These are phyloP conservation scores for Antrozous pallidus DNA, from an alignment of 2,797 vertebrate species.

Conservation along the genomic window DNA sequence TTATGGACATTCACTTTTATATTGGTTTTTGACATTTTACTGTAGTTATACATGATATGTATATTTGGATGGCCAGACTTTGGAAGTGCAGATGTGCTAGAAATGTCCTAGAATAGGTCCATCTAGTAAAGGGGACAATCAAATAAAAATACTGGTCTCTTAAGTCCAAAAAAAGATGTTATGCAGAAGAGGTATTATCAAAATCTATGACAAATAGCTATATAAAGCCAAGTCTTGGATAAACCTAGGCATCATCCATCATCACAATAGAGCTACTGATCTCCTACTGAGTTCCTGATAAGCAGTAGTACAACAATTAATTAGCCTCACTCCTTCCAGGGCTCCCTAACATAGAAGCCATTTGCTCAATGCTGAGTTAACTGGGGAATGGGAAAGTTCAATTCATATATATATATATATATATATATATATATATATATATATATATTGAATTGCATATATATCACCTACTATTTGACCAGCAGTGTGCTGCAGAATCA, in stretches of 20 bases:
- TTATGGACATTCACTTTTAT: not conserved
- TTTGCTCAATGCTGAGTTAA: not conserved
- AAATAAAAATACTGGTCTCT: not conserved
- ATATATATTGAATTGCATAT: not conserved
- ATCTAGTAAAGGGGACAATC: not conserved
- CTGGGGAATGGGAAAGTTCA: not conserved
- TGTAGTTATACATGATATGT: not conserved
- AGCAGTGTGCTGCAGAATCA: not conserved
- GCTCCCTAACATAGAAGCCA: not conserved
- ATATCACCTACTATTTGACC: not conserved
- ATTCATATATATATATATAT: not conserved
- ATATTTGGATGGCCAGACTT: not conserved
- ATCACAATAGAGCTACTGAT: constrained; percentile 46
- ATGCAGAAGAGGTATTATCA: constrained; percentile 54
- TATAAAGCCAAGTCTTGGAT: constrained; percentile 57
- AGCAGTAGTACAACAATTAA: constrained; percentile 34
- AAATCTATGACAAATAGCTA: constrained; percentile 64
- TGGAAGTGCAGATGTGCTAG: not conserved
- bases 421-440: not conserved
- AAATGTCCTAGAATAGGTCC: not conserved
- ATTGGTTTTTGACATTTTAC: not conserved
- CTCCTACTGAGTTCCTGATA: constrained; percentile 53
- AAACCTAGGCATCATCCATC: constrained; percentile 65
- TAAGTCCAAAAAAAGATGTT: constrained; percentile 3
- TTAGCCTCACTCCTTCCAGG: not conserved